These are phyloP conservation scores for Falco concolor DNA, from an alignment of 2,797 vertebrate species.

Conservation along the genomic window DNA sequence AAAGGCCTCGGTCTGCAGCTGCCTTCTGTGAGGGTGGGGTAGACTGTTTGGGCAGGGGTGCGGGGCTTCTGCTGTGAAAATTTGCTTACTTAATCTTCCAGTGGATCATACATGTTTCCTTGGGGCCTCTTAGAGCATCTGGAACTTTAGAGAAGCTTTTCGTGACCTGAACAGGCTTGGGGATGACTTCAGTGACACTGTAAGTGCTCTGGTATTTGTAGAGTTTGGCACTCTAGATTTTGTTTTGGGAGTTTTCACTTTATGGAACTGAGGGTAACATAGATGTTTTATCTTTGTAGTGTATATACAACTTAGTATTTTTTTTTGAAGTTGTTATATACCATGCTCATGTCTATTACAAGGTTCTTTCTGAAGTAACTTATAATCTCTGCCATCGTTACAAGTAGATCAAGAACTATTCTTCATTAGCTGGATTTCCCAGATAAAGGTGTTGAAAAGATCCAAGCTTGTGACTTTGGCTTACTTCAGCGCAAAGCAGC, in stretches of 20 bases:
- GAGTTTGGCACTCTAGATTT: neutral
- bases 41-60: neutral
- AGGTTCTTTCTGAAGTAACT: neutral
- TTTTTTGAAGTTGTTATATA: neutral
- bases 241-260: neutral
- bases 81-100: neutral
- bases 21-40: neutral
- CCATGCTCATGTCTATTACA: neutral
- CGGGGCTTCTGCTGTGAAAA: neutral
- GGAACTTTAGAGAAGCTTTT: neutral
- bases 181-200: neutral
- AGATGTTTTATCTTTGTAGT: neutral
- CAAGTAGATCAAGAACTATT: neutral
- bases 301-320: neutral
- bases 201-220: neutral
- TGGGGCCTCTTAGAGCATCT: neutral
- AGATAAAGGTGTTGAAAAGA: neutral
- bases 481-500: neutral
- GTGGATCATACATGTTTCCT: neutral
- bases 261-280: neutral
- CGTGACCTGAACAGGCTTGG: neutral
- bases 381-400: neutral
- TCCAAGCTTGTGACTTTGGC: neutral
- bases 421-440: neutral
- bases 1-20: neutral